These are phyloP conservation scores for Eunapius fragilis DNA, from an alignment of 37 sponge, comb jelly and placozoan species.

Conservation along the genomic window DNA sequence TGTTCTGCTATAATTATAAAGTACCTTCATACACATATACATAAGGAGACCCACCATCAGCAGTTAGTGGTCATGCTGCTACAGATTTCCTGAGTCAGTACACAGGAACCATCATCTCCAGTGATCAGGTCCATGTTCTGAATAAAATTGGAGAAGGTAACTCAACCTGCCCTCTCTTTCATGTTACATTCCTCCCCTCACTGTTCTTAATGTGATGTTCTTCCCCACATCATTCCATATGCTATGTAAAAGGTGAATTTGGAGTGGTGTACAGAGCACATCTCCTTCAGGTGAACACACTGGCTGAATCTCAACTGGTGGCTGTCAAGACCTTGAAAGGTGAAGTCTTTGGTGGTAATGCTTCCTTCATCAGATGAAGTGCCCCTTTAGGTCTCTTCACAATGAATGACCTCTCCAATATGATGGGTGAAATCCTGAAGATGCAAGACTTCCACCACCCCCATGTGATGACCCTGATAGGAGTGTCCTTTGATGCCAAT, in stretches of 20 bases:
- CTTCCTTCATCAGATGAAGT: neutral
- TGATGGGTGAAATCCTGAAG: slow-evolving; percentile 30
- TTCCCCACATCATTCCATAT: neutral
- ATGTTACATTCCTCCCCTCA: too few species aligned
- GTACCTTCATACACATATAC: too few species aligned
- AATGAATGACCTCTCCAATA: slow-evolving; percentile 1
- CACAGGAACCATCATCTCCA: slow-evolving; percentile 13
- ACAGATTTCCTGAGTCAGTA: too few species aligned
- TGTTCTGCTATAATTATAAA: too few species aligned
- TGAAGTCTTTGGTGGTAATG: neutral
- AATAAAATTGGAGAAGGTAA: slow-evolving; percentile 49
- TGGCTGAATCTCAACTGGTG: neutral
- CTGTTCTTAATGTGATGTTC: too few species aligned
- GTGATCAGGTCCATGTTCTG: slow-evolving; percentile 1
- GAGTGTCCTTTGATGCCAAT: slow-evolving; percentile 30
- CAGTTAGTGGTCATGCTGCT: too few species aligned
- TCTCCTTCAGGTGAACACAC: neutral
- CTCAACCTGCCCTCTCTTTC: neutral
- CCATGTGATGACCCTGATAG: slow-evolving; percentile 44
- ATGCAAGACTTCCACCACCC: slow-evolving; percentile 48
- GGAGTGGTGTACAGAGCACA: slow-evolving; percentile 54
- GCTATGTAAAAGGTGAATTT: slow-evolving; percentile 58
- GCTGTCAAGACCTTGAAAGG: slow-evolving; percentile 65
- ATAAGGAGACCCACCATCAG: too few species aligned
- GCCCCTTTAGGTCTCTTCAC: slow-evolving; percentile 16